phyloP scores from a whole-genome alignment of 2,888 invertebrate genomes.

The Cephus pygmeus region DNA sequence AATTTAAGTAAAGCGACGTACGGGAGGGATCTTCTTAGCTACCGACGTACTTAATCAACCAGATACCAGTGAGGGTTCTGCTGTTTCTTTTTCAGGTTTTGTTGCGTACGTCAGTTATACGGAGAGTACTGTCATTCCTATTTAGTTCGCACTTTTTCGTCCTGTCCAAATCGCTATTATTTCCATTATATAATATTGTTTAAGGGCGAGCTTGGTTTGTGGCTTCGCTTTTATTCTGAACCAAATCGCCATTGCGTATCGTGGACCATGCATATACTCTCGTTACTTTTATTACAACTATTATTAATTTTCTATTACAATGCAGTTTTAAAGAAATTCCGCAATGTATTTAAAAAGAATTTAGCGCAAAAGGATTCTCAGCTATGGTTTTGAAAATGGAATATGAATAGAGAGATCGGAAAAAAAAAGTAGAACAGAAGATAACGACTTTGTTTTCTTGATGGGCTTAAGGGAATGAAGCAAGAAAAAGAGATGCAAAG shows the following conservation, averaged over 20 bases:
- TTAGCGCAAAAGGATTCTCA: neutral
- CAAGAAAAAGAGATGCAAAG: neutral
- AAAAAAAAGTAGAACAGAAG: neutral
- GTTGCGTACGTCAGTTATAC: neutral
- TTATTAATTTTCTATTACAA: neutral
- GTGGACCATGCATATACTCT: constrained; percentile 12
- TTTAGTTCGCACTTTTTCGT: neutral
- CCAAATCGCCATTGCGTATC: neutral
- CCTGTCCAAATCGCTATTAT: neutral
- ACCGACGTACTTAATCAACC: constrained; percentile 46
- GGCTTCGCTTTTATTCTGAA: neutral
- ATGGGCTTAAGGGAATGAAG: neutral
- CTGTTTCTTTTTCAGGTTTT: neutral
- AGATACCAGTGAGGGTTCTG: neutral
- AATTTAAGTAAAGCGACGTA: neutral
- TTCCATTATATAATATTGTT: neutral
- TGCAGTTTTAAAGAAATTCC: neutral
- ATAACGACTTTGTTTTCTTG: neutral
- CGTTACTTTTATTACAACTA: neutral
- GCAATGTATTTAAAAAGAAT: neutral
- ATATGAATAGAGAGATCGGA: neutral
- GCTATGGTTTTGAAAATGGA: neutral
- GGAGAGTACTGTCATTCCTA: neutral
- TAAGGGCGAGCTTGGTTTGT: neutral
- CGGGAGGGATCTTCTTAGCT: constrained; percentile 32